Base-by-base conservation (phyloP, 1,140 invertebrate species). In the Heliconius congener region DNA sequence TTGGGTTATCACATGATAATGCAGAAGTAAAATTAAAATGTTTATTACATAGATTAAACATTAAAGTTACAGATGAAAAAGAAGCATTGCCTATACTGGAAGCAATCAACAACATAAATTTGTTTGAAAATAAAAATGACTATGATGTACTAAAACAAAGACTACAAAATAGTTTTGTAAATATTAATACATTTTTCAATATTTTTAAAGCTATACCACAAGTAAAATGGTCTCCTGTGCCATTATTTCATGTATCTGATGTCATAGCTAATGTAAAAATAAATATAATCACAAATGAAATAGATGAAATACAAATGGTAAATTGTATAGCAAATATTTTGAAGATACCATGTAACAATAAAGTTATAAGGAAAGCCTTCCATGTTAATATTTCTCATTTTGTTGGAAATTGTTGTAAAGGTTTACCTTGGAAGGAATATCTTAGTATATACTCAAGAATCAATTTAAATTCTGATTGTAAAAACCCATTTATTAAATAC, bases 1-100 rank as follows among this genome's bases (percentile, higher is more conserved):
- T 93, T 72, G 93, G 90, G 0, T 81, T 94, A 1, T 85, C 85
- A 81, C 93, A 94, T 88, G 91, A 93, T 66, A 93, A 93, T 80
- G 82, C 83, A 16, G 82, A 90, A 85, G 90, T 94, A 0, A 85
- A 86, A 80, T 60, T 88, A 23, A 89, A 88, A 84, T 93, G 91
- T 77, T 86, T 92, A 30, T 83, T 88, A 50, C 82, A 90, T 27
- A 87, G 87, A 80, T 77, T 93, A 13, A 83, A 89, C 60, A 79
- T 77, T 57, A 79, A 82, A 74, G 72, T 93, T 39, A 71, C 72
- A 8, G 83, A 82, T 74, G 71, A 79, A 46, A n/a, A 50, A 18
- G 90, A 93, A 80, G 90, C 90, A 72, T 11, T 83, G 23, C 60
- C 74, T 18, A 74, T 93, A 52, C 73, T 94, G 34, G 88, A 90